Evolutionary conservation across 2,888 invertebrate genomes (phyloP), one percentile per base, ranked within the genome.

Genomic region (Platycnemis pennipes): DNA sequence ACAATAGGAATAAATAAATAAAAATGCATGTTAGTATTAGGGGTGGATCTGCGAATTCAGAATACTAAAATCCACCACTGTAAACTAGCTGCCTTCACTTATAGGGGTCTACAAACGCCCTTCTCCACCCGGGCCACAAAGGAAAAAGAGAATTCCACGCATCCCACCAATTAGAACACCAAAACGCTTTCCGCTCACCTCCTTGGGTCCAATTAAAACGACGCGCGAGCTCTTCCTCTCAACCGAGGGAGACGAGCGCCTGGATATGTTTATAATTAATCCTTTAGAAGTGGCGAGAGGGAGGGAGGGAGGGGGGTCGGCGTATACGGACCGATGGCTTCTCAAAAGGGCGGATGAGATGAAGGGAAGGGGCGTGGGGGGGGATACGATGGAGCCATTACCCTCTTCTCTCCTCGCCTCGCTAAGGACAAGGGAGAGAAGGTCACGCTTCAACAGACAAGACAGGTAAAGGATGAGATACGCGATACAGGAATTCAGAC

Each of bases 181-280:
- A 63, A 91, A 91, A 91, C 91, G 91, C 89, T 89, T 89, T 42
- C 56, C 46, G 53, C 56, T 44, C 63, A 63, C 91, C 91, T 69
- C 91, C 56, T 91, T 63, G 69, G 44, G 44, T 91, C 44, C 91
- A 91, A 56, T 91, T 69, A 91, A 37, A 44, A 91, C 63, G 63
- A 69, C 69, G 53, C 91, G 69, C 56, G 89, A 37, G 37, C 37
- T 16, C 89, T 31, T 45, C 42, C n/a, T 19, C 31, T 37, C 49
- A 42, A 11, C 63, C 53, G n/a, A 89, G 42, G n/a, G 46, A n/a
- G 3, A 46, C 44, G 37, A 56, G 89, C 22, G 89, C 53, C 31
- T 4, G 42, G 53, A 91, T 44, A 69, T 63, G 42, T 63, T 91
- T 63, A 44, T 91, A 63, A 91, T 91, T 63, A 87, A 87, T 46